These are phyloP conservation scores for Lemur catta DNA, from an alignment of 2,797 vertebrate species.

Conservation along the genomic window DNA sequence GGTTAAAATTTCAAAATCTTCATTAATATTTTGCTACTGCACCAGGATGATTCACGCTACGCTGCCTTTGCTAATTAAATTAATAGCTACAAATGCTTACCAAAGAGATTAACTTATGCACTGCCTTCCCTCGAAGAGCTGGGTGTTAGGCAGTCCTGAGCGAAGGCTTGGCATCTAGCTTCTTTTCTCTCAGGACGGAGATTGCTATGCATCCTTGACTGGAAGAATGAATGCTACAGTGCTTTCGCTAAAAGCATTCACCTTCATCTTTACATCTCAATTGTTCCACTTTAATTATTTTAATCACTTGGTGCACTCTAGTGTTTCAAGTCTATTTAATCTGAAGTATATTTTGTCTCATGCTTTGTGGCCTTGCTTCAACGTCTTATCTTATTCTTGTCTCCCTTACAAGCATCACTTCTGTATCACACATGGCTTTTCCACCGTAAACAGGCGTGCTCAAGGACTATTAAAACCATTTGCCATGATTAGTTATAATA, in stretches of 20 bases:
- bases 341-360: slow-evolving; percentile 61
- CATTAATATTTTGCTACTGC: slow-evolving; percentile 78
- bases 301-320: slow-evolving; percentile 73
- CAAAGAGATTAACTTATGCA: slow-evolving; percentile 80
- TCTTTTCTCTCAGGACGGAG: slow-evolving; percentile 71
- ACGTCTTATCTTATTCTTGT: background rate
- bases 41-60: slow-evolving; percentile 77
- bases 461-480: background rate
- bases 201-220: slow-evolving; percentile 53
- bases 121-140: slow-evolving; percentile 66
- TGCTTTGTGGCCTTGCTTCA: slow-evolving; percentile 48
- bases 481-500: background rate
- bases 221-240: slow-evolving; percentile 61
- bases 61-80: slow-evolving; percentile 84
- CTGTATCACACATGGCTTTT: background rate
- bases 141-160: slow-evolving; percentile 83
- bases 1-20: slow-evolving; percentile 77
- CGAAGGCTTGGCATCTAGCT: slow-evolving; percentile 58
- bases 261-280: slow-evolving; percentile 79
- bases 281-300: slow-evolving; percentile 80
- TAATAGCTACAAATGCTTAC: slow-evolving; percentile 85
- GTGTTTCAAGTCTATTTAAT: slow-evolving; percentile 73
- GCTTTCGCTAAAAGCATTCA: slow-evolving; percentile 61
- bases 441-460: background rate
- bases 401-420: slow-evolving; percentile 36